Base-by-base conservation (phyloP, 2,797 vertebrate genomes). In the Coreius guichenoti region DNA sequence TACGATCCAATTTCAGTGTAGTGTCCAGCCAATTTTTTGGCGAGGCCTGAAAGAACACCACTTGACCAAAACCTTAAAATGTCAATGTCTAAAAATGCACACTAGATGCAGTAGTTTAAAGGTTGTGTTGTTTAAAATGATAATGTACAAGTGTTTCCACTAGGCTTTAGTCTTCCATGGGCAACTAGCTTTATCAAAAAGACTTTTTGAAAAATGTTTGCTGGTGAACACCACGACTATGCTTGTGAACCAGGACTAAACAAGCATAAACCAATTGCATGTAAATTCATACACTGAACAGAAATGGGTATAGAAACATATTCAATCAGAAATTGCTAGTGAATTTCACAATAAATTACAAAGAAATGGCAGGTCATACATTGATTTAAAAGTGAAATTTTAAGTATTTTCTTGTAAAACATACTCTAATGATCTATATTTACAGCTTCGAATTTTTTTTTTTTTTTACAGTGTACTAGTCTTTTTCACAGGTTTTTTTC, bases 1-100 rank as follows among this genome's bases (percentile, higher is more conserved):
- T 21, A 58, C 54, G 31, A 68, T 89, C 70, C 39, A 69, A 67
- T 81, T 80, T 65, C 80, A 80, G 36, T 23, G 26, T n/a, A 80
- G 70, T 49, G 82, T 63, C 67, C 65, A 13, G 70, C 45, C n/a
- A 16, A 23, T 47, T 51, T 39, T 29, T 84, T 73, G 72, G 79
- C 8, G 29, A 65, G 31, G 74, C 31, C n/a, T 75, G 29, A 76
- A 75, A 63, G 29, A 16, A 47, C 17, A 12, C 67, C 39, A 45
- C n/a, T 61, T 61, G 19, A 74, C 56, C 56, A 33, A 79, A 75
- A 54, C 61, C 3, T 14, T 16, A 16, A 63, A 63, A 12, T 8
- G 29, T 4, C 47, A 54, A 13, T 14, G 31, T 36, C 31, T 36
- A 43, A 39, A 17, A 77, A 69, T 54, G 65, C 36, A 51, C 79